These are phyloP conservation scores for Ascaphus truei DNA, from an alignment of 2,113 vertebrate species.

Conservation along the genomic window DNA sequence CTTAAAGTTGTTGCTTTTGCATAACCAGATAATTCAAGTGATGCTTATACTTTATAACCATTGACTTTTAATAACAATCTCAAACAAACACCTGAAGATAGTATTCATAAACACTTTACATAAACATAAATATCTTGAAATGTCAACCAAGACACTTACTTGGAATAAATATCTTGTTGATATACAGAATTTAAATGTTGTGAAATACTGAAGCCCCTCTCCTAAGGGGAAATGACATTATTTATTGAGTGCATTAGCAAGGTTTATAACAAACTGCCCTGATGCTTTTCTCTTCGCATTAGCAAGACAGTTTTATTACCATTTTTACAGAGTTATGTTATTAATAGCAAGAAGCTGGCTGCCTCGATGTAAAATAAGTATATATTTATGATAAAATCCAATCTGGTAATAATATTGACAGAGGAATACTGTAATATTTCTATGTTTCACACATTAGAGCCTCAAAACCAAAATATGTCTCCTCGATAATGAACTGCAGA, in stretches of 20 bases:
- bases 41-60: constrained; percentile 28
- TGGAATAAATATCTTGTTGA: constrained; percentile 28
- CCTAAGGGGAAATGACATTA: constrained; percentile 28
- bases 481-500: neutral
- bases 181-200: neutral
- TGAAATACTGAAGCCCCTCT: constrained; percentile 19
- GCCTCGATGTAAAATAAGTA: constrained; percentile 34
- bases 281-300: constrained; percentile 12
- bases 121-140: too few species aligned
- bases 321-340: constrained; percentile 32
- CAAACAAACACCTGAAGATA: constrained; percentile 25
- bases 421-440: constrained; percentile 33
- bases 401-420: constrained; percentile 20
- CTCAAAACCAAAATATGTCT: neutral
- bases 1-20: neutral
- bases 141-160: constrained; percentile 23
- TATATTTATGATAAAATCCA: constrained; percentile 31
- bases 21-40: constrained; percentile 20
- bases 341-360: constrained; percentile 29
- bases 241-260: constrained; percentile 27
- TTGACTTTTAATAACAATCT: constrained; percentile 27
- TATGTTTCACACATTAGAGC: neutral
- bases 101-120: constrained; percentile 33
- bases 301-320: constrained; percentile 20
- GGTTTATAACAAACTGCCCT: constrained; percentile 14